Base-by-base conservation (phyloP, 2,113 vertebrate species). In the Micronycteris hirsuta region DNA sequence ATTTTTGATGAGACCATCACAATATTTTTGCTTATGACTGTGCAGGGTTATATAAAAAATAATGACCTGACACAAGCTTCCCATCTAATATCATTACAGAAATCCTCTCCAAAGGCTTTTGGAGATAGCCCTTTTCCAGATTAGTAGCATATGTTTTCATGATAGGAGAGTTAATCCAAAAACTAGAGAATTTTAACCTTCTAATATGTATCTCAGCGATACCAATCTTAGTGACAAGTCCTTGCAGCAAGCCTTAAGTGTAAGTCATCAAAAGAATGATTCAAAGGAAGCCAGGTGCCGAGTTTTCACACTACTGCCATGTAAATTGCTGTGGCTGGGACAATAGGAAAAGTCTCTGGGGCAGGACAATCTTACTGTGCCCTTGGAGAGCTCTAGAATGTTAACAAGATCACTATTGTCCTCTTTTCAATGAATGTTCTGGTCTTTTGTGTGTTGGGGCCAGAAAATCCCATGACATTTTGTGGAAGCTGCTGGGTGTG, bases 341-440 rank as follows among this genome's bases (percentile, higher is more conserved):
- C 95, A 97, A 96, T 87, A 63, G 95, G 31, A 58, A 68, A 81
- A 49, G 80, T 97, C 97, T 87, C 95, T 93, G 74, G 94, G 89
- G 96, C n/a, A 41, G 49, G 91, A 94, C 89, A 93, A 93, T 97
- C 94, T 94, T 70, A 43, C 89, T 93, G 4, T 87, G 94, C 58
- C 94, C 96, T 97, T 96, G 96, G 95, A 97, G 94, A 97, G 73
- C 93, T 93, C 96, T 63, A 74, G 91, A 96, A 97, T 97, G 96
- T 97, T 96, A 97, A 97, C 96, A 97, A 92, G 94, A 96, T 86
- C 91, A 89, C 94, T 80, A 97, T 94, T 97, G 90, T 95, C 41
- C 91, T 93, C 68, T 96, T 84, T 95, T 93, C 93, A 97, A 91
- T 83, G 93, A 88, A 45, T 73, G 45, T 84, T 96, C 94, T 63